A percentile compares a stretch with the other conserved stretches of the same genome.
phyloP scores from a whole-genome alignment of 2,113 vertebrate genomes.

The Sylvia atricapilla region DNA sequence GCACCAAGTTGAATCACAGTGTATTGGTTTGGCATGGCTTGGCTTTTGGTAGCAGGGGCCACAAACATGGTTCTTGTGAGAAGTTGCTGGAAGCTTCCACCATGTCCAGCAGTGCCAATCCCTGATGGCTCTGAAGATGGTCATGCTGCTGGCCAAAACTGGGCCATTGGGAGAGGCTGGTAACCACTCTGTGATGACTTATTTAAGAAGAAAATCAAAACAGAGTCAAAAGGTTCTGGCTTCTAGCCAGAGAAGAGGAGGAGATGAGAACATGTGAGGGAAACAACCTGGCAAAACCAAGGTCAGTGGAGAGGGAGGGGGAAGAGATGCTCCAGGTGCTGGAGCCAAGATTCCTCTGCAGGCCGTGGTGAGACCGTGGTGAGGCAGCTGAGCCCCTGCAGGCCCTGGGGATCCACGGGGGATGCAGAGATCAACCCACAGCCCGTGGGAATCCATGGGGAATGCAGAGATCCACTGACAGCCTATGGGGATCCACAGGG shows the following conservation, averaged over 20 bases:
- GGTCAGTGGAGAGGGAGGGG: too few species aligned
- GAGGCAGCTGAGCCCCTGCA: neutral
- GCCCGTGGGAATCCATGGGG: neutral
- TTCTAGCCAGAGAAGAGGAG: neutral
- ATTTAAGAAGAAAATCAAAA: neutral
- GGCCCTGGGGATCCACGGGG: neutral
- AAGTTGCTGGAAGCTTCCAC: neutral
- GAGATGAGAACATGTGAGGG: neutral
- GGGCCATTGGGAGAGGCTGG: neutral
- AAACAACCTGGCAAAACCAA: neutral
- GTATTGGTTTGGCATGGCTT: neutral
- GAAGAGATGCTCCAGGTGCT: fast-evolving
- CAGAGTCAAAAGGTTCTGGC: neutral
- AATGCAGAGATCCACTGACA: neutral
- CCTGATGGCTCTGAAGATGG: neutral
- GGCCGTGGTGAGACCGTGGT: fast-evolving
- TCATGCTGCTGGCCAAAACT: neutral
- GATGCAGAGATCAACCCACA: neutral
- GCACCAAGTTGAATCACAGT: neutral
- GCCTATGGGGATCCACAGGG: too few species aligned
- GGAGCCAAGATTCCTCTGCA: neutral
- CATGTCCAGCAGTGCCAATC: fast-evolving
- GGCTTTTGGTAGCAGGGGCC: neutral
- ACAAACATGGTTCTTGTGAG: neutral
- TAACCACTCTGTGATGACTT: neutral